phyloP scores from a whole-genome alignment of 2,797 vertebrate species.

The Danionella dracula region DNA sequence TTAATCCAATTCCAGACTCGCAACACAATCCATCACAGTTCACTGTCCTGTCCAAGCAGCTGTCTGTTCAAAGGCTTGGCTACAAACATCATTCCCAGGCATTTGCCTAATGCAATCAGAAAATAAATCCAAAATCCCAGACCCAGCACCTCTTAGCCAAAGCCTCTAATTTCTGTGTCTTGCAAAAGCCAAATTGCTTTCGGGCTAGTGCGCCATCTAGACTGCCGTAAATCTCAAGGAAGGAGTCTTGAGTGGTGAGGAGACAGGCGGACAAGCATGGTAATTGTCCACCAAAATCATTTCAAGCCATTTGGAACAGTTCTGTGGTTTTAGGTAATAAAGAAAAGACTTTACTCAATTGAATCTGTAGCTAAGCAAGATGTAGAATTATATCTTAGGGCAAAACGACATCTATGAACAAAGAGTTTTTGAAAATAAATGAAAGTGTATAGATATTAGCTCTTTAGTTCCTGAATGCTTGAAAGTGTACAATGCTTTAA shows the following conservation, averaged over 20 bases:
- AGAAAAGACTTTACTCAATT: no score
- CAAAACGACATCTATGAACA: no score
- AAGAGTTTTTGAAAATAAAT: no score
- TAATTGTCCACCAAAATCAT: no score
- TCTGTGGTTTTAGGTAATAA: not conserved
- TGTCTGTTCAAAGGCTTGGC: slow-evolving; percentile 35
- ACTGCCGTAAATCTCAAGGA: slow-evolving; percentile 25
- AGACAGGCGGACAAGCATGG: slow-evolving; percentile 7
- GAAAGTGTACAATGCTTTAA: no score
- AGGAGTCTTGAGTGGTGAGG: slow-evolving; percentile 18
- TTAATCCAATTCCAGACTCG: slow-evolving; percentile 14
- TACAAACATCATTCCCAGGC: not conserved
- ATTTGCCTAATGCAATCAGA: slow-evolving; percentile 18
- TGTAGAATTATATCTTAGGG: no score
- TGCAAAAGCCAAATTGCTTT: slow-evolving; percentile 34
- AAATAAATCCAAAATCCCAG: slow-evolving; percentile 34
- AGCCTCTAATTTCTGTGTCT: slow-evolving; percentile 37
- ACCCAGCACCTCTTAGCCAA: slow-evolving; percentile 21
- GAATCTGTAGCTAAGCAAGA: no score
- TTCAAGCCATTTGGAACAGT: not conserved
- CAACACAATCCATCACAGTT: slow-evolving; percentile 14
- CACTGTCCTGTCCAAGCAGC: slow-evolving; percentile 32
- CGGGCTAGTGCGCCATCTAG: slow-evolving; percentile 39
- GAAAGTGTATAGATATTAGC: no score
- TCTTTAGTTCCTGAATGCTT: no score